Evolutionary conservation across 2,888 invertebrate genomes (phyloP).

Genomic region (Pemphredon lugubris): DNA sequence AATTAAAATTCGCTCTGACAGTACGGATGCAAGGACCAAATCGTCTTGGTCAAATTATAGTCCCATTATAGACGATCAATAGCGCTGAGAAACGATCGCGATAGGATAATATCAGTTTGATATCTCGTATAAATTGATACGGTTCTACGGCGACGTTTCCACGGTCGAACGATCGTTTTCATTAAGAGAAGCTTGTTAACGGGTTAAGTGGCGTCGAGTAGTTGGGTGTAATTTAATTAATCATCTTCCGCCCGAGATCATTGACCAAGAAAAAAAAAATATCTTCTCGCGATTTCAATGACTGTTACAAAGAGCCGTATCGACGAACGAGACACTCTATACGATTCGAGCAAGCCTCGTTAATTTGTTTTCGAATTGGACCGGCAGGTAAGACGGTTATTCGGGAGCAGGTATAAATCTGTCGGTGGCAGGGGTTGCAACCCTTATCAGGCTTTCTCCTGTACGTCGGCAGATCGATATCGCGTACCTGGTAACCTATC

Average conservation of each 20-base stretch:
- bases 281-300: too few species aligned
- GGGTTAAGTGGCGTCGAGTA: constrained; percentile 21
- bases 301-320: too few species aligned
- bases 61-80: too few species aligned
- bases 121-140: too few species aligned
- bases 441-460: constrained; percentile 73
- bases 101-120: too few species aligned
- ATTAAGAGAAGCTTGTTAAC: constrained; percentile 30
- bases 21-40: too few species aligned
- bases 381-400: constrained; percentile 33
- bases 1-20: too few species aligned
- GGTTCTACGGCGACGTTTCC: constrained; percentile 16
- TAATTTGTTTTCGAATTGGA: constrained; percentile 45
- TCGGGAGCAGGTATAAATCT: constrained; percentile 70
- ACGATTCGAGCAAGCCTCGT: constrained; percentile 13
- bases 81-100: too few species aligned
- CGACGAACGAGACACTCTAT: too few species aligned
- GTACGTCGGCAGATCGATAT: constrained; percentile 74
- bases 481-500: constrained; percentile 74
- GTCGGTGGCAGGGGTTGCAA: constrained; percentile 64
- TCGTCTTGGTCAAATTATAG: too few species aligned
- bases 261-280: constrained; percentile 8
- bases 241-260: constrained; percentile 7
- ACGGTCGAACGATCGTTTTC: constrained; percentile 5
- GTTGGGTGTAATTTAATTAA: constrained; percentile 49